phyloP scores from a whole-genome alignment of 2,888 invertebrate species.

The Cheilosia soror region DNA sequence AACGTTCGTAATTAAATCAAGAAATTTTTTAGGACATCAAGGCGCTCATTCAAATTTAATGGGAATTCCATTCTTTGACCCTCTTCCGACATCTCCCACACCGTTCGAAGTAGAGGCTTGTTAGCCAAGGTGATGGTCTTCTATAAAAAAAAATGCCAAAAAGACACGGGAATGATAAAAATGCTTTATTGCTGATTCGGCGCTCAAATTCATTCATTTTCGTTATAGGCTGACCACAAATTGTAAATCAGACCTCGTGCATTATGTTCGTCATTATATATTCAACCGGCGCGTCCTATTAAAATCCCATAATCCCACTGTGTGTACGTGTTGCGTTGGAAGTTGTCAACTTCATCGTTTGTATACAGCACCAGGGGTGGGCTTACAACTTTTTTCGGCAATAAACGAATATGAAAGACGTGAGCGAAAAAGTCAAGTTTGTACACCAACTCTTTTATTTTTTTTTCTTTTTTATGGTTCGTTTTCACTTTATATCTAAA shows the following conservation, averaged over 20 bases:
- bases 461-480: background rate
- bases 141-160: background rate
- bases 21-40: slow-evolving; percentile 22
- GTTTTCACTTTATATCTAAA: background rate
- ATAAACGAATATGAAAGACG: slow-evolving; percentile 15
- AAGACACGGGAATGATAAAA: slow-evolving; percentile 14
- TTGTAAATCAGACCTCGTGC: slow-evolving; percentile 33
- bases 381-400: slow-evolving; percentile 45
- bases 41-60: slow-evolving; percentile 19
- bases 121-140: background rate
- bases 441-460: slow-evolving; percentile 49
- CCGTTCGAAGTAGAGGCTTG: no score
- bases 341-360: slow-evolving; percentile 28
- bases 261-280: slow-evolving; percentile 25
- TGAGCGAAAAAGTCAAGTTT: slow-evolving; percentile 38
- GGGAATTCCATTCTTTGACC: slow-evolving; percentile 26
- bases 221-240: background rate
- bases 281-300: slow-evolving; percentile 50
- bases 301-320: slow-evolving; percentile 64
- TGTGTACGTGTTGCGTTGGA: slow-evolving; percentile 57
- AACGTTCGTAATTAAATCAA: slow-evolving; percentile 7
- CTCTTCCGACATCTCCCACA: slow-evolving; percentile 28
- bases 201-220: slow-evolving; percentile 45
- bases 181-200: slow-evolving; percentile 44
- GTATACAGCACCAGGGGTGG: slow-evolving; percentile 14